A percentile compares a stretch with the other conserved stretches of the same genome.
Evolutionary conservation across 2,113 vertebrate species (phyloP).

Genomic region (Thunnus thynnus): DNA sequence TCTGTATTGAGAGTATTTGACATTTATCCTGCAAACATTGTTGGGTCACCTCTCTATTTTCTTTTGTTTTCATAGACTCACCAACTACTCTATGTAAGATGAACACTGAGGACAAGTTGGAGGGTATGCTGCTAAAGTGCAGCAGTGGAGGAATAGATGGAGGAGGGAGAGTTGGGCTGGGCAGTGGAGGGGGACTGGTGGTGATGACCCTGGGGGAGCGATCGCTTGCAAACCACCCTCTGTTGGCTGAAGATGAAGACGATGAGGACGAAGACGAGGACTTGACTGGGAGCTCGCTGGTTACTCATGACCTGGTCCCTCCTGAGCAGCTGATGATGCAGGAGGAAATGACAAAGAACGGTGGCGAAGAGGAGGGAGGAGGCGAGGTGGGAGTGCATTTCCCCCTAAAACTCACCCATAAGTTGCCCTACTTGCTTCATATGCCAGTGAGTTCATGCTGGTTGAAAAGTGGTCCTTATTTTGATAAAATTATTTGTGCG

Average conservation of each 20-base stretch:
- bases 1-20: not conserved
- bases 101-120: constrained; percentile 98
- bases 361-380: constrained; percentile 88
- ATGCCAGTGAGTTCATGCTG: constrained; percentile 92
- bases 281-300: constrained; percentile 90
- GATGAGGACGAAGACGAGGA: constrained; percentile 84
- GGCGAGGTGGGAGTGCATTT: constrained; percentile 86
- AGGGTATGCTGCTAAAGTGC: constrained; percentile 97
- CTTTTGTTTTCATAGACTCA: constrained; percentile 27
- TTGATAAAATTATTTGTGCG: constrained; percentile 28
- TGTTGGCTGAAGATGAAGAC: constrained; percentile 88
- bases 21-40: not conserved
- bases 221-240: constrained; percentile 91
- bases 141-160: constrained; percentile 85
- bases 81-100: constrained; percentile 85
- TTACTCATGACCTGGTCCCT: constrained; percentile 94
- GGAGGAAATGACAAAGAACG: constrained; percentile 95
- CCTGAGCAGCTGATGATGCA: constrained; percentile 98
- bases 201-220: constrained; percentile 92
- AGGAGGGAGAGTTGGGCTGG: constrained; percentile 81
- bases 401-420: constrained; percentile 92
- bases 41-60: not conserved
- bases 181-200: constrained; percentile 75
- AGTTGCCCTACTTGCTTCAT: constrained; percentile 93
- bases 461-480: constrained; percentile 26